Percentiles rank a stretch among this genome's conserved stretches.
Evolutionary conservation across 1,140 invertebrate genomes (phyloP).

Genomic region (Leptestheria dahalacensis): DNA sequence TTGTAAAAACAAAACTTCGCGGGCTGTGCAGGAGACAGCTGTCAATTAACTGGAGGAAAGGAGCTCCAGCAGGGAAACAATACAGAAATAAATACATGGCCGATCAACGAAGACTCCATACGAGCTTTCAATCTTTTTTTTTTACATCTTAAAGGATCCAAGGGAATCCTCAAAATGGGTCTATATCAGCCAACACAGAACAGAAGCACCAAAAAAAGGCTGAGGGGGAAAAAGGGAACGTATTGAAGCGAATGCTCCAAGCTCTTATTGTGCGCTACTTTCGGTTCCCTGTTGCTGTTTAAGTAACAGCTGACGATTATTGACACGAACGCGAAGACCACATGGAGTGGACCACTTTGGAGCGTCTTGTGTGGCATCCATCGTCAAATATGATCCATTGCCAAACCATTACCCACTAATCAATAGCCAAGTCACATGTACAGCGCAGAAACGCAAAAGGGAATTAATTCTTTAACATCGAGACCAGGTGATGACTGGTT

Average conservation of each 20-base stretch:
- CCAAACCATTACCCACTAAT: not conserved
- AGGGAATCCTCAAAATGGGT: no score
- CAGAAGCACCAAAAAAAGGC: no score
- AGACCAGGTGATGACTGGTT: no score
- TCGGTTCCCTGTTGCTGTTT: not conserved
- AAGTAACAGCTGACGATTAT: not conserved
- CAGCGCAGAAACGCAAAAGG: no score
- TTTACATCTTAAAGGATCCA: not conserved
- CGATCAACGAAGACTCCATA: no score
- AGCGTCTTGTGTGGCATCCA: not conserved
- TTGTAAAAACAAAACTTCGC: not conserved
- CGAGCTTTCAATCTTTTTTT: no score
- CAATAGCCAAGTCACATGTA: not conserved
- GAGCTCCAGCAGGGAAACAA: not conserved
- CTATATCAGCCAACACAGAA: no score
- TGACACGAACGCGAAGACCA: not conserved
- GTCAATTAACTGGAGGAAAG: not conserved
- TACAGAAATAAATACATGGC: not conserved
- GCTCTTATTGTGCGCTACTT: no score
- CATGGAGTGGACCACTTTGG: not conserved
- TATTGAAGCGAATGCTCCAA: no score
- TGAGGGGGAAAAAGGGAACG: no score
- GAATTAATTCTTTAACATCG: no score
- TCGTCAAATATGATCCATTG: not conserved
- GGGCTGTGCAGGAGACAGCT: not conserved